Base-by-base conservation (phyloP, 30 jellyfish, hydroid and myxozoan species). In the Aurelia coerulea region DNA sequence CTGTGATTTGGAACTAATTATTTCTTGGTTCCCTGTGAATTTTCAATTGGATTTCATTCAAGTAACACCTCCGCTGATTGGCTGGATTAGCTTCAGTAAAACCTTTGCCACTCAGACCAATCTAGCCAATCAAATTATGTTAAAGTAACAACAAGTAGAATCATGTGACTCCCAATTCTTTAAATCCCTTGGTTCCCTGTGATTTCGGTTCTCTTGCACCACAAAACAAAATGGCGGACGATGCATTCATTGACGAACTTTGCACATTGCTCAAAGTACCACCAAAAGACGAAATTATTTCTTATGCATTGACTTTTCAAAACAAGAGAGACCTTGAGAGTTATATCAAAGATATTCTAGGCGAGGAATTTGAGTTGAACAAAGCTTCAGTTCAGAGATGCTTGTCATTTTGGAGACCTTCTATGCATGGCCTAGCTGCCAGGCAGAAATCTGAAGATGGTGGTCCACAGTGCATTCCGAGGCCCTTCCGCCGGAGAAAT, bases 301-400 rank as follows among this genome's bases (percentile, higher is more conserved):
- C 50, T 10, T 88, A 88, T 71, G 91, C 86, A 23, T 59, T 69
- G 83, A 77, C 91, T 6, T 88, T 88, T 60, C 90, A 88, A 64
- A 88, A 71, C 73, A 77, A 79, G 58, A 74, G 96, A 32, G 96
- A 88, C 60, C 68, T 88, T 12, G 87, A 78, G 65, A 32, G 17
- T 29, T 88, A 88, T 51, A 51, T 88, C 4, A 62, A 56, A 19
- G 89, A 76, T 74, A 29, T 88, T 42, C 52, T 88, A 1, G 91
- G 88, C 3, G 82, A 71, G 29, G 83, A 71, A 4, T 66, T 41
- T 39, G 60, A 10, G 37, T 34, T 29, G 5, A 29, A 67, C 23
- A 41, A 5, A 6, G 17, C 82, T 1, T 68, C 86, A 5, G 65
- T 79, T 15, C 29, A 60, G 49, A 63, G 90, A 63, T 88, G 89